Conservation (phyloP, 1,140 invertebrate genomes). For the Drosophila navojoa region DNA sequence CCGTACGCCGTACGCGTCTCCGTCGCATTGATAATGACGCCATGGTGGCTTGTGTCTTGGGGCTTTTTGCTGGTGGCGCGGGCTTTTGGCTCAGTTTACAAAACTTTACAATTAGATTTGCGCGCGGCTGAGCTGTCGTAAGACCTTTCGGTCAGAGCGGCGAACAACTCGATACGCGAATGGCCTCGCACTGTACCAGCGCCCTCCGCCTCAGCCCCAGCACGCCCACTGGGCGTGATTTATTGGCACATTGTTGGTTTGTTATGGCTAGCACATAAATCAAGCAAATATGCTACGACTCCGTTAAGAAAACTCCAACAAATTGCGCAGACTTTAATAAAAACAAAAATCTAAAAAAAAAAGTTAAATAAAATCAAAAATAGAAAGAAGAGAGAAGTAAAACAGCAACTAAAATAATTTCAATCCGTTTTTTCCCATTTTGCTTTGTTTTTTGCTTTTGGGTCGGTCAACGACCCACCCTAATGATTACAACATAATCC, state of each 20-base stretch:
- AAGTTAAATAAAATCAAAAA: conserved; percentile 28
- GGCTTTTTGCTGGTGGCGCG: conserved; percentile 38
- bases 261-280: conserved; percentile 58
- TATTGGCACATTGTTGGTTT: conserved; percentile 60
- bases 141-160: conserved; percentile 28
- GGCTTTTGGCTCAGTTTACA: conserved; percentile 58
- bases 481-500: conserved; percentile 76
- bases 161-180: neutral
- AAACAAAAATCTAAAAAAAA: neutral
- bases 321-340: conserved; percentile 33
- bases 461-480: conserved; percentile 28
- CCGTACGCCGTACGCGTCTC: neutral
- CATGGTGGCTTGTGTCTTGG: conserved; percentile 36
- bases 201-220: neutral
- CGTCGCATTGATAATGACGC: conserved; percentile 61
- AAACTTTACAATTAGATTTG: conserved; percentile 80
- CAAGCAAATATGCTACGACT: conserved; percentile 61
- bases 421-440: conserved; percentile 1
- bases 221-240: conserved; percentile 53
- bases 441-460: conserved; percentile 9
- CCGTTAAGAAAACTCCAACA: conserved; percentile 29
- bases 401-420: conserved; percentile 14
- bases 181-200: too few species aligned
- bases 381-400: neutral
- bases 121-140: conserved; percentile 34